Evolutionary conservation across 1,140 invertebrate species (phyloP).

Genomic region (Caenorhabditis inopinata): DNA sequence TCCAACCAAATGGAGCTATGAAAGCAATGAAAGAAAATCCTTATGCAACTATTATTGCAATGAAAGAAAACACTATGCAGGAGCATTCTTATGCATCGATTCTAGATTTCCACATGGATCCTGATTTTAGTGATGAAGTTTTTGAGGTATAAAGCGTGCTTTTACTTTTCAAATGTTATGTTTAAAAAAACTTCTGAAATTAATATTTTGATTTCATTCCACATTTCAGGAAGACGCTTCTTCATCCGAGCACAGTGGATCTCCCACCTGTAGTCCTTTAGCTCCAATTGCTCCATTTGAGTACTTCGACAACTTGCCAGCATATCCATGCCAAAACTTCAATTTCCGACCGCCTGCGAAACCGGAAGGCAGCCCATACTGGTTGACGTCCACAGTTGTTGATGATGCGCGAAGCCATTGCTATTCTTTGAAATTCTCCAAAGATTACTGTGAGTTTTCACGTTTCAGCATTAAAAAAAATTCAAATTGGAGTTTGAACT

Average conservation of each 20-base stretch:
- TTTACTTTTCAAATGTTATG: background rate
- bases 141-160: background rate
- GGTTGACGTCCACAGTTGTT: background rate
- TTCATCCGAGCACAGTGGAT: background rate
- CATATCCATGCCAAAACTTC: background rate
- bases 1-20: too few relatives aligned
- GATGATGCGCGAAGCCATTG: background rate
- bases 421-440: background rate
- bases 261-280: background rate
- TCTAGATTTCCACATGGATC: background rate
- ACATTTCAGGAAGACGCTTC: background rate
- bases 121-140: conserved; percentile 4
- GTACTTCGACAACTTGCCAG: background rate
- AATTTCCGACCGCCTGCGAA: background rate
- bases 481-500: background rate
- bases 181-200: too few relatives aligned
- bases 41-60: background rate
- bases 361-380: background rate
- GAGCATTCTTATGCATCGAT: background rate
- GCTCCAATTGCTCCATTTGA: background rate
- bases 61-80: background rate
- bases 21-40: background rate
- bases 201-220: too few relatives aligned
- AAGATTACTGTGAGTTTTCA: background rate
- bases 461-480: too few relatives aligned